Conservation (phyloP, 2,113 vertebrate genomes). For the Actenoides hombroni region DNA sequence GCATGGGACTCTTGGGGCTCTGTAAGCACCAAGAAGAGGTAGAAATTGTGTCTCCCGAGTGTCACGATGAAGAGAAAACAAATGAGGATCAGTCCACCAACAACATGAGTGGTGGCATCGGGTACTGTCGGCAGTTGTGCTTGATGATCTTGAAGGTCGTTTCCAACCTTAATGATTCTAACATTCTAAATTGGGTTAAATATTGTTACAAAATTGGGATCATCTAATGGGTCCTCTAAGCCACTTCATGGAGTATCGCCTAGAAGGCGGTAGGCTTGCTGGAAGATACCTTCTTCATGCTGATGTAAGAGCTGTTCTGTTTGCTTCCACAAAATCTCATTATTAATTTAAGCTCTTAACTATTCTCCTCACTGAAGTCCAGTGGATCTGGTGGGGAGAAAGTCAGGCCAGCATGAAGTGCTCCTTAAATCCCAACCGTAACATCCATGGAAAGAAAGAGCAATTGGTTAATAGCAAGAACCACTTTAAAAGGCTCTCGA, state of each 20-base stretch:
- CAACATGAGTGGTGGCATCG: not conserved
- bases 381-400: not conserved
- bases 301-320: not conserved
- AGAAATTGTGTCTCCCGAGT: not conserved
- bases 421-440: not conserved
- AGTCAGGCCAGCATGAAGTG: not conserved
- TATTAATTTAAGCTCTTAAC: not conserved
- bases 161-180: too few relatives aligned
- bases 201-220: not conserved
- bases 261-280: not conserved
- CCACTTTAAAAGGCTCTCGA: not conserved
- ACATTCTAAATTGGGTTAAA: not conserved
- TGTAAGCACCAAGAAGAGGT: not conserved
- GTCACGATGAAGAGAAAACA: accelerated
- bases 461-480: not conserved
- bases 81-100: not conserved
- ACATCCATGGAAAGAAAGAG: not conserved
- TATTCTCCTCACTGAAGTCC: not conserved
- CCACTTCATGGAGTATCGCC: not conserved
- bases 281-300: not conserved
- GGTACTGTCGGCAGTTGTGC: too few relatives aligned
- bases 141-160: too few relatives aligned
- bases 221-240: not conserved
- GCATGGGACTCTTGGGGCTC: not conserved
- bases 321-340: not conserved